Evolutionary conservation across 2,113 vertebrate genomes (phyloP).

Genomic region (Leptocoma aspasia): DNA sequence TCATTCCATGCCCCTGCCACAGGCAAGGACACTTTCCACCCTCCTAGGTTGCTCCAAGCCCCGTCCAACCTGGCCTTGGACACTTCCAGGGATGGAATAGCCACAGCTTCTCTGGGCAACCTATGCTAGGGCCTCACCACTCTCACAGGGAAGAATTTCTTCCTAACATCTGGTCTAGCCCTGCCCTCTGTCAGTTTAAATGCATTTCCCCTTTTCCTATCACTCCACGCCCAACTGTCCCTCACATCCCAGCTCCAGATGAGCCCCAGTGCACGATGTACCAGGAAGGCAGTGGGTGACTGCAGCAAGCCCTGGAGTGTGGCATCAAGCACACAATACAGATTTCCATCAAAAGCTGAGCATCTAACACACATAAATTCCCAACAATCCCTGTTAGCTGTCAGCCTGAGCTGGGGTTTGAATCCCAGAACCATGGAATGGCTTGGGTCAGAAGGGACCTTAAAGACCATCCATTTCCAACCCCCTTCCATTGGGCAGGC

Average conservation of each 20-base stretch:
- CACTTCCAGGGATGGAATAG: not conserved
- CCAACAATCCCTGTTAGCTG: not conserved
- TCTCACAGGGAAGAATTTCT: not conserved
- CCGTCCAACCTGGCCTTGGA: fast-evolving
- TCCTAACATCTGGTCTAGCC: not conserved
- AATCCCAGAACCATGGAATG: not conserved
- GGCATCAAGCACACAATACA: fast-evolving
- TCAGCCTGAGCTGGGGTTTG: not conserved
- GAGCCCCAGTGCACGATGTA: not conserved
- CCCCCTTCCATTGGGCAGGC: not conserved
- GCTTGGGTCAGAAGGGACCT: not conserved
- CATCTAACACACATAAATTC: not conserved
- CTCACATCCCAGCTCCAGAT: not conserved
- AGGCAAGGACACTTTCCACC: not conserved
- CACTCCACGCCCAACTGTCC: not conserved
- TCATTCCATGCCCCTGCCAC: not conserved
- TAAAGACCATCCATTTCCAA: not conserved
- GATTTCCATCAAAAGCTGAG: not conserved
- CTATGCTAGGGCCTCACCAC: not conserved
- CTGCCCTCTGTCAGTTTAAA: not conserved
- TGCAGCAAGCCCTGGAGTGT: not conserved
- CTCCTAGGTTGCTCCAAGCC: not conserved
- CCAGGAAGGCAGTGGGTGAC: not conserved
- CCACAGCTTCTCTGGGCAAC: not conserved
- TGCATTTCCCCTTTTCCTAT: not conserved